Evolutionary conservation across 2,113 vertebrate genomes (phyloP), one percentile per base, ranked within the genome.

Genomic region (Syrrhaptes paradoxus): DNA sequence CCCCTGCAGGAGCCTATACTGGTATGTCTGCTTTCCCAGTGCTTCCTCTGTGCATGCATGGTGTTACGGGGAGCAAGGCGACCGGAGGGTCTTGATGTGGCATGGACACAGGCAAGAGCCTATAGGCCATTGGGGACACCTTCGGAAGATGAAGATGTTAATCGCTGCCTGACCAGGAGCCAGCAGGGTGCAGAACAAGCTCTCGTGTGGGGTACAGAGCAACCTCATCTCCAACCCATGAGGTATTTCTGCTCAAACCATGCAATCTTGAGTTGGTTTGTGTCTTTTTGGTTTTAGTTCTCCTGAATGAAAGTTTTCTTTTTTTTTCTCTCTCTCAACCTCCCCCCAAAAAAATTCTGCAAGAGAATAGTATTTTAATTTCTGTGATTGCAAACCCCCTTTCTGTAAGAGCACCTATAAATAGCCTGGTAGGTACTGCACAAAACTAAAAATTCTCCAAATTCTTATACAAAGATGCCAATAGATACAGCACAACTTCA

Each of bases 71-170:
- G 21, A 16, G 7, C 24, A 34, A 29, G 7, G 32, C 8, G 48
- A 6, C 26, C 14, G 7, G 18, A 66, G 77, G 8, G 25, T 75
- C 57, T 85, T 9, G 3, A 9, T 15, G 20, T 72, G 68, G 52
- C 36, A 11, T 22, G 24, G 66, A 68, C 75, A 29, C 14, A 49
- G 34, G 48, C 32, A 81, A 17, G 70, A 41, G 9, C 18, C 54
- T 29, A 5, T 10, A 55, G 57, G 49, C 41, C 7, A 1, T 34
- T 63, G 19, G 24, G 46, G 31, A 54, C 46, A 38, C 78, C 77
- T 82, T 86, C 72, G 26, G n/a, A 74, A 90, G 80, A 86, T 85
- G 58, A 74, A 65, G 49, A 73, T 79, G 54, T 81, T 89, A 74
- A 76, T 63, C 73, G 65, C 65, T 81, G 43, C 49, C 52, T 71